Base-by-base conservation (phyloP, 2,797 vertebrate genomes). In the Enteromius anoplus region DNA sequence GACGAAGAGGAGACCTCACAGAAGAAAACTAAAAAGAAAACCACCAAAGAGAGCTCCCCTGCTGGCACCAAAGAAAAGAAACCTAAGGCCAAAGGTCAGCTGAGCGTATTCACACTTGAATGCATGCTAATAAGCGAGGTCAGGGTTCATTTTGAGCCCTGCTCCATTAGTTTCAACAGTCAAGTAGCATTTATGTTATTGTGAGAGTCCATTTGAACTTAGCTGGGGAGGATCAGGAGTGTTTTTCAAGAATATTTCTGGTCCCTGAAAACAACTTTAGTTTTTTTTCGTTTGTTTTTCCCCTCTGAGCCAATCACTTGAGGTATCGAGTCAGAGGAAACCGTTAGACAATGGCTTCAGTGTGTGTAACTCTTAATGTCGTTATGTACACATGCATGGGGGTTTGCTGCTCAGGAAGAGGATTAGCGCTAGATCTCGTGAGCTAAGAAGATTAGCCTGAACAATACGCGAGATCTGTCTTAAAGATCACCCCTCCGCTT, bases 21-120 rank as follows among this genome's bases (percentile, higher is more conserved):
- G 49, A 88, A 88, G 66, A 85, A 82, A 40, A 81, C 88, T 51
- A 87, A 88, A 77, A 88, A 87, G 26, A 88, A 86, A 77, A 53
- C 62, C 12, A 72, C 64, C 23, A 87, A 87, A 80, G 86, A 87
- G 7, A 86, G 55, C 49, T 21, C 71, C 19, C 72, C 76, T 15
- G 34, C 79, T 34, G 71, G 49, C 34, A 70, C 65, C 60, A 86
- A 86, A 53, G 88, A 86, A 53, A 87, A 88, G 75, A 88, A 87
- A 78, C 9, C 77, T 29, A 87, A 85, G 65, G 62, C 71, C n/a
- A 87, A 87, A 87, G 88, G 84, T 88, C 14, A 86, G 82, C 9
- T 9, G 4, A 68, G 72, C 12, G 14, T 49, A 47, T 78, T 71
- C 64, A 71, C 65, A 45, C 73, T 55, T 49, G 17, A 78, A 70